Conservation (phyloP, 1,140 invertebrate genomes). For the Drosophila subpulchrella region DNA sequence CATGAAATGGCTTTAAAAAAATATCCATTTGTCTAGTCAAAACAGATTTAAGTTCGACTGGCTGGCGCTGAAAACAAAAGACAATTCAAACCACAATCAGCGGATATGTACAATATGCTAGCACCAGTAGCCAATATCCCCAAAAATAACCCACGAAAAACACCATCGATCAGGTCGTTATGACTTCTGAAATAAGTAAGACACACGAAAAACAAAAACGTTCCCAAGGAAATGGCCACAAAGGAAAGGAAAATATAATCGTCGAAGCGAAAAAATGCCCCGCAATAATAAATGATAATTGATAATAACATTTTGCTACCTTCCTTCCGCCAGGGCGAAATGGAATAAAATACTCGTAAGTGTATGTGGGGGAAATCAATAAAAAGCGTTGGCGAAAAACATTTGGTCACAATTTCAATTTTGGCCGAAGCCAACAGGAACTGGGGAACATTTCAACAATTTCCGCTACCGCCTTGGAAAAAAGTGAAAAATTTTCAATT, state of each 20-base stretch:
- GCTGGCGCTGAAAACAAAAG: background rate
- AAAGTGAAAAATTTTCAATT: constrained; percentile 76
- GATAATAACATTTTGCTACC: constrained; percentile 78
- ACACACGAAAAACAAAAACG: constrained; percentile 8
- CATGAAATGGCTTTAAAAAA: background rate
- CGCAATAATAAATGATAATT: constrained; percentile 81
- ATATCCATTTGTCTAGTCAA: constrained; percentile 2
- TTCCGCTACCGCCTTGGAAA: constrained; percentile 50
- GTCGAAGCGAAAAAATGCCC: constrained; percentile 43
- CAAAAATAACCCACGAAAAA: constrained; percentile 5
- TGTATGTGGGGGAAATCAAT: constrained; percentile 74
- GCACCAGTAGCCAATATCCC: constrained; percentile 15
- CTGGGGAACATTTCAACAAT: constrained; percentile 69
- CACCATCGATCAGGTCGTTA: constrained; percentile 9
- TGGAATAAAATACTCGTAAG: constrained; percentile 48
- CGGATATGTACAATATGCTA: constrained; percentile 5
- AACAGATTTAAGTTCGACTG: constrained; percentile 22
- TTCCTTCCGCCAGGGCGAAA: constrained; percentile 61
- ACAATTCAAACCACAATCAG: constrained; percentile 11
- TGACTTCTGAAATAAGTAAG: constrained; percentile 8
- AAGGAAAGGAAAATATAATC: constrained; percentile 37
- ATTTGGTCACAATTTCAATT: constrained; percentile 81
- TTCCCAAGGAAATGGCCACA: constrained; percentile 26
- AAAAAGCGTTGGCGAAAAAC: constrained; percentile 71
- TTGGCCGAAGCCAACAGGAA: constrained; percentile 43